Conservation (phyloP, 2,888 invertebrate species). For the Dione juno region DNA sequence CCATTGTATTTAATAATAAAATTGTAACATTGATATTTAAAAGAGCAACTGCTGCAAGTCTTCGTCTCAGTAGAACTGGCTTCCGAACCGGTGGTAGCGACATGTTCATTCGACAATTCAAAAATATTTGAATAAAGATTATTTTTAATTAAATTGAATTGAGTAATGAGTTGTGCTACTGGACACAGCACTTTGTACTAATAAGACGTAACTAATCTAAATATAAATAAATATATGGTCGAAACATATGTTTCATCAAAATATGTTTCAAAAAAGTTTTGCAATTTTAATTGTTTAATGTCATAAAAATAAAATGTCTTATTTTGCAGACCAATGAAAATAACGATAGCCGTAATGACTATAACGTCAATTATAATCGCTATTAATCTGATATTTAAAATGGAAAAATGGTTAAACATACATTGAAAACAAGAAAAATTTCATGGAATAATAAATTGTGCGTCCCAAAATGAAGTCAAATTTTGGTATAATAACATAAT, state of each 20-base stretch:
- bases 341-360: constrained; percentile 71
- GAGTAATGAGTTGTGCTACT: too few species aligned
- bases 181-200: too few species aligned
- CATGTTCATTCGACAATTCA: too few species aligned
- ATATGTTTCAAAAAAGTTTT: background rate
- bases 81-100: too few species aligned
- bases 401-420: constrained; percentile 57
- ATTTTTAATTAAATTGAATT: too few species aligned
- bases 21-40: too few species aligned
- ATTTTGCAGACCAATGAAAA: constrained; percentile 72
- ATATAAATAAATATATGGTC: background rate
- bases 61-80: too few species aligned
- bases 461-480: background rate
- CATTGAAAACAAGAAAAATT: constrained; percentile 4
- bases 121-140: too few species aligned
- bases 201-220: background rate
- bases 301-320: background rate
- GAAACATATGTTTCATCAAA: too few species aligned
- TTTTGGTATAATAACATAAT: background rate
- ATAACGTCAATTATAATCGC: constrained; percentile 67
- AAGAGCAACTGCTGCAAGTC: too few species aligned
- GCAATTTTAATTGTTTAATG: background rate
- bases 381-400: constrained; percentile 63
- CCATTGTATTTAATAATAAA: too few species aligned
- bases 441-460: background rate